Evolutionary conservation across 2,797 vertebrate species (phyloP).

Genomic region (Phylloscopus collybita): DNA sequence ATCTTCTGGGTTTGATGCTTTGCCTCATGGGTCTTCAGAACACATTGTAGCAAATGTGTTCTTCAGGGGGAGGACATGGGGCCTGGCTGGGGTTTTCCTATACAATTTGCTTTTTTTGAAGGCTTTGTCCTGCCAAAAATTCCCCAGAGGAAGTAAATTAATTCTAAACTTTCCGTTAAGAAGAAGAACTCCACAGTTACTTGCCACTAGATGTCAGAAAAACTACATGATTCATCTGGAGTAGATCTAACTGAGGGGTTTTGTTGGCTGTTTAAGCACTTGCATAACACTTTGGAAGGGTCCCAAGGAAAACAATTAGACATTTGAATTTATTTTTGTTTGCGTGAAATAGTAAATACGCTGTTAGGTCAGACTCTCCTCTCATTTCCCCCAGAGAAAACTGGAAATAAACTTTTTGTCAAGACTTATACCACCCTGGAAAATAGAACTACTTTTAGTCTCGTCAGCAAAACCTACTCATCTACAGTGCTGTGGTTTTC

Average conservation of each 20-base stretch:
- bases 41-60: rapidly evolving
- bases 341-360: constrained; percentile 39
- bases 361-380: neutral
- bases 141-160: neutral
- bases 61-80: neutral
- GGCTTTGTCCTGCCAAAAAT: neutral
- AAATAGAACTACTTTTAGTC: neutral
- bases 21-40: neutral
- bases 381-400: neutral
- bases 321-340: constrained; percentile 51
- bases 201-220: constrained; percentile 76
- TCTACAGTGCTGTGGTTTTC: neutral
- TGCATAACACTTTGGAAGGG: constrained; percentile 26
- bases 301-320: constrained; percentile 49
- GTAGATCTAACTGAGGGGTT: neutral
- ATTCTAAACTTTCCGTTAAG: neutral
- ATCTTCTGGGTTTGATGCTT: neutral
- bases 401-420: constrained; percentile 21
- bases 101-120: neutral
- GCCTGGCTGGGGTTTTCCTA: neutral
- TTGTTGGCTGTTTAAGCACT: neutral
- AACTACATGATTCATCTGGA: neutral
- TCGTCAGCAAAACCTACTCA: neutral
- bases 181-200: neutral
- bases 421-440: neutral